Evolutionary conservation across 2,797 vertebrate species (phyloP), one percentile per base, ranked within the genome.

Genomic region (Liasis olivaceus): DNA sequence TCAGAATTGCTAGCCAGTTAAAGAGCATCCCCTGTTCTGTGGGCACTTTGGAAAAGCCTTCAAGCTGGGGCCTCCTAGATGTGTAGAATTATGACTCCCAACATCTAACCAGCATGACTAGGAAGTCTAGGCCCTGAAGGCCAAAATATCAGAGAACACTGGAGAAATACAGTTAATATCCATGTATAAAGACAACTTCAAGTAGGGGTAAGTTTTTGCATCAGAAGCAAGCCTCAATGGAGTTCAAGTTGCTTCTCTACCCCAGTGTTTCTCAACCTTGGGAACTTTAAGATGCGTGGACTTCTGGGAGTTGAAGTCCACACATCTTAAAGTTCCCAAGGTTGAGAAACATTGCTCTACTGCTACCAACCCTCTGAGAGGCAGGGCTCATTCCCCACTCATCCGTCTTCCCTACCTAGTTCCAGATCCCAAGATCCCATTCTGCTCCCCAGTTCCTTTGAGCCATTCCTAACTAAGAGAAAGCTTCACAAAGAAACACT

Each of bases 291-390:
- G 36, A 36, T 36, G 36, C 2, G 36, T 36, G 36, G 36, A 36
- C 2, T 36, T 36, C 36, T 36, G 36, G 36, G 36, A 36, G 36
- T 36, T 36, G 36, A 36, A 36, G 36, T 36, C 36, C 36, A 36
- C 2, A 36, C 2, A 36, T 36, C n/a, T n/a, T n/a, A n/a, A n/a
- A n/a, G n/a, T n/a, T n/a, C n/a, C n/a, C n/a, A n/a, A n/a, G n/a
- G n/a, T n/a, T n/a, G n/a, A n/a, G n/a, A n/a, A n/a, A n/a, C n/a
- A n/a, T n/a, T n/a, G n/a, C 20, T 13, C 9, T 84, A 77, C 51
- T 93, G 66, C 63, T 66, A 60, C 6, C 28, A 86, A 87, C 91
- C 28, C 51, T 92, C 88, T 72, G 13, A 59, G 11, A 72, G 88
- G 88, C 91, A 69, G 42, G 6, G 36, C 88, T 47, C 0, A 0